Base-by-base conservation (phyloP, 2,113 vertebrate genomes). In the Chloroceryle aenea region DNA sequence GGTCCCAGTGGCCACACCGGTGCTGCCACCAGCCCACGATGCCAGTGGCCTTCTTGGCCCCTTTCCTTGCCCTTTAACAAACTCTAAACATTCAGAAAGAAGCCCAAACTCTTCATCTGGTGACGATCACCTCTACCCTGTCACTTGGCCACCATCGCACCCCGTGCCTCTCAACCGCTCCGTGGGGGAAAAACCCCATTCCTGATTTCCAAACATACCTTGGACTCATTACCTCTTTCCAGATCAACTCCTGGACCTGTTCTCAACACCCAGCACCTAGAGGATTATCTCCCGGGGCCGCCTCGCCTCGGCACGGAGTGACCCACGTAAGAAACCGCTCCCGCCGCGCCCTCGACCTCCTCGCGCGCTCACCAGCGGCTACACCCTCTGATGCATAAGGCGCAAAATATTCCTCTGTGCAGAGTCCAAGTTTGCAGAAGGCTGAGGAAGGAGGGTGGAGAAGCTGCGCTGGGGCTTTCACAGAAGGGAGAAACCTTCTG, bases 381-480 rank as follows among this genome's bases (percentile, higher is more conserved):
- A 47, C 93, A 5, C 73, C 93, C 89, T 79, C 36, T 3, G 38
- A 32, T 84, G 84, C 61, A 32, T 74, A 40, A 84, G 73, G 84
- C 25, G 3, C 48, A 79, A 87, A 79, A 21, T 11, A 87, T 90
- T 83, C 42, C 73, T 71, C 69, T 75, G 62, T 29, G 73, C 78
- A n/a, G 48, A 88, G 79, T 58, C 88, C 78, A 87, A 91, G 84
- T 79, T 79, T 94, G 92, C 88, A 42, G 77, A 81, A 62, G 52
- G 56, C 82, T 13, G 27, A 9, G 66, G 77, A 83, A 14, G 7
- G 0, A 56, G 93, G 83, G 83, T 36, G 78, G 84, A 34, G 84
- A 40, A 83, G 36, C 63, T 45, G 34, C 21, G 58, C 22, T 76
- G 25, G 38, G 75, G 36, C 38, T 71, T 42, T 17, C n/a, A 30